These are phyloP conservation scores for Nycticorax nycticorax DNA, from an alignment of 2,113 vertebrate species.

Conservation along the genomic window DNA sequence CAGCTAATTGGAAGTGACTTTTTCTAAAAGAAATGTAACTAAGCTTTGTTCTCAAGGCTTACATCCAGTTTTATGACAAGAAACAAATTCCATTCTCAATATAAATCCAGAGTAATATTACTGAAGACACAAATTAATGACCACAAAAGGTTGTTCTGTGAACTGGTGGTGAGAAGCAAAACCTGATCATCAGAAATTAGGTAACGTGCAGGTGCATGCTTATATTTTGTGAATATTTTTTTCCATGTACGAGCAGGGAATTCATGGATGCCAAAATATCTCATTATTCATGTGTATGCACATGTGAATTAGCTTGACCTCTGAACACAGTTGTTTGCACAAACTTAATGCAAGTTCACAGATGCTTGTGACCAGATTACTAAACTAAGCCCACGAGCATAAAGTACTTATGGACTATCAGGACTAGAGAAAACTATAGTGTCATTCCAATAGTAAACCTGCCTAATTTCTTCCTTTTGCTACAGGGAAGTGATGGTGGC, in stretches of 20 bases:
- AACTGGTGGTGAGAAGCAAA: background rate
- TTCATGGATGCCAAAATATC: background rate
- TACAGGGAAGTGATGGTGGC: rapidly evolving
- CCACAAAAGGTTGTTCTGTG: background rate
- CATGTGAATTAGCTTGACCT: background rate
- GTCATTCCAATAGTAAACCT: background rate
- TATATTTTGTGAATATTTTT: background rate
- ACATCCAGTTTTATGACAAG: background rate
- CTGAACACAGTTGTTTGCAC: background rate
- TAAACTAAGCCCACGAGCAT: background rate
- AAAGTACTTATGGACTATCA: background rate
- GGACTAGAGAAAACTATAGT: background rate
- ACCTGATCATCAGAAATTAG: background rate
- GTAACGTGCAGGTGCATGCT: background rate
- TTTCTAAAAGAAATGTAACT: background rate
- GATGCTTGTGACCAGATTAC: background rate
- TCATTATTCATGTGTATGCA: background rate
- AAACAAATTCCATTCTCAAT: background rate
- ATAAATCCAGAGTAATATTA: background rate
- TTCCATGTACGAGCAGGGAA: background rate
- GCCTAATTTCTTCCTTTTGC: background rate
- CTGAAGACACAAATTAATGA: background rate
- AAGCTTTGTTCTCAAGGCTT: background rate
- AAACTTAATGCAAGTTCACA: background rate
- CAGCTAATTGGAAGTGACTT: background rate